These are phyloP conservation scores for Cirrhinus molitorella DNA, from an alignment of 2,797 vertebrate genomes.

Conservation along the genomic window DNA sequence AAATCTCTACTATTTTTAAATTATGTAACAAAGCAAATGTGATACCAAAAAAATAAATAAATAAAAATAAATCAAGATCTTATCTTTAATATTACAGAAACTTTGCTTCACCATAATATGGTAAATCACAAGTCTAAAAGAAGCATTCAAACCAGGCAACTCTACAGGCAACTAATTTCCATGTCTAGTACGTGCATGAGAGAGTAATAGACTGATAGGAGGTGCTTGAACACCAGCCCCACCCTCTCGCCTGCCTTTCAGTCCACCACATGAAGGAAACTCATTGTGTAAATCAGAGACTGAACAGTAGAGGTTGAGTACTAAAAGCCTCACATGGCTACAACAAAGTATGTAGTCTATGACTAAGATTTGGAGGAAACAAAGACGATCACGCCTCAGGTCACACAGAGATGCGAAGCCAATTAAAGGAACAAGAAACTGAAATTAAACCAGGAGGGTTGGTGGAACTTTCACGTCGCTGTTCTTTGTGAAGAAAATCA, in stretches of 20 bases:
- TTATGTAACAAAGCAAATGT: neutral
- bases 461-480: neutral
- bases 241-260: neutral
- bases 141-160: neutral
- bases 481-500: neutral
- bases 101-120: neutral
- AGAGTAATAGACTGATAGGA: neutral
- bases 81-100: neutral
- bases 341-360: neutral
- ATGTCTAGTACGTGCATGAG: neutral
- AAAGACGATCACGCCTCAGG: neutral
- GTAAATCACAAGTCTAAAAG: neutral
- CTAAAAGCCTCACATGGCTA: neutral
- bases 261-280: neutral
- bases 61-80: too few relatives aligned
- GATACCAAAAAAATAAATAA: too few relatives aligned
- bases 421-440: neutral
- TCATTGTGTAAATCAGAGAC: neutral
- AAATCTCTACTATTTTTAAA: neutral
- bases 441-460: neutral
- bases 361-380: neutral
- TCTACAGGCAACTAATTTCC: neutral
- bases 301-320: neutral
- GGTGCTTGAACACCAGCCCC: slow-evolving; percentile 5
- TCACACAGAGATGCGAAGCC: neutral